Base-by-base conservation (phyloP, 2,888 invertebrate genomes). In the Volucella inflata region DNA sequence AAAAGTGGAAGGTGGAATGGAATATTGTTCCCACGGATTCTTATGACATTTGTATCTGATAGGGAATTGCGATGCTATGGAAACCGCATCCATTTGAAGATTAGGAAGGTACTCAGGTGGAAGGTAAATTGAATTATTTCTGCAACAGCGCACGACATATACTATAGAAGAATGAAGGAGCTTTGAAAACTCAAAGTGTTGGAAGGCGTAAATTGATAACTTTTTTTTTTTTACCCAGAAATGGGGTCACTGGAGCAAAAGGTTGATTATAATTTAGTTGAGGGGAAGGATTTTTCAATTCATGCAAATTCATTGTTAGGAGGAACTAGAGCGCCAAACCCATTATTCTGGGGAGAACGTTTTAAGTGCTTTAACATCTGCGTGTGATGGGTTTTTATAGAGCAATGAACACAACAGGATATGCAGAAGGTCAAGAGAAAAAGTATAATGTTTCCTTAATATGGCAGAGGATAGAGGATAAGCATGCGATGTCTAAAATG, bases 11-110 rank as follows among this genome's bases (percentile, higher is more conserved):
- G 51, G 8, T 36, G 30, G 6, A 16, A 9, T 12, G 14, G 12
- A 14, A 42, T 44, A 57, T 46, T 44, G 42, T 55, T 68, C 17
- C 8, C 51, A 51, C 51, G 38, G 11, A 12, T 11, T 16, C 16
- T 11, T 30, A 30, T 38, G 16, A 48, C n/a, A n/a, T 42, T 53
- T 51, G 44, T 67, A 51, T 74, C 64, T 57, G 30, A 16, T 21
- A 38, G 62, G 51, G 53, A 55, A 40, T 57, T 46, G 30, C 60
- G 55, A 44, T 70, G 36, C 53, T 46, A 40, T 16, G 72, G 14
- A 57, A 64, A 60, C 53, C 67, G 67, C 67, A 67, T 80, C 74
- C 60, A 79, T 80, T 80, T 80, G 60, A 44, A 67, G 67, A 80
- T 80, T 60, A 44, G 57, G 10, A 40, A 57, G 65, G 67, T 65